phyloP scores from a whole-genome alignment of 2,113 vertebrate genomes.

The Hippocampus zosterae region DNA sequence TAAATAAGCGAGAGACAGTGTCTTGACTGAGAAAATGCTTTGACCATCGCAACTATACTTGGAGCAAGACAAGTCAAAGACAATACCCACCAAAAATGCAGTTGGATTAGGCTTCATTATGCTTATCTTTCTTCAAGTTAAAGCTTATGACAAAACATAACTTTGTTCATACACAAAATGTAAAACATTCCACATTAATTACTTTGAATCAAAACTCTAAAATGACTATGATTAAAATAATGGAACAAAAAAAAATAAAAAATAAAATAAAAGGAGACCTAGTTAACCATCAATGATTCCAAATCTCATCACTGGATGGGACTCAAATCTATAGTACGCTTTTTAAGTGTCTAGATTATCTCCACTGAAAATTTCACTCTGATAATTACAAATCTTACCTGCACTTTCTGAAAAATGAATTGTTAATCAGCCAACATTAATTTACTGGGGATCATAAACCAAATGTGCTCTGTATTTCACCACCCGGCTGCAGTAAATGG shows the following conservation, averaged over 20 bases:
- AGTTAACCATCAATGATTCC: no score
- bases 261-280: no score
- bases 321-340: constrained; percentile 1
- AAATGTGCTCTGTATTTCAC: constrained; percentile 43
- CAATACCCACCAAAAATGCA: no score
- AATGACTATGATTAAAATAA: background rate
- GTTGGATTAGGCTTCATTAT: background rate
- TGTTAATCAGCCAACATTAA: constrained; percentile 58
- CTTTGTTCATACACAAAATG: background rate
- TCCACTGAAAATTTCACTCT: constrained; percentile 44
- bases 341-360: constrained; percentile 15
- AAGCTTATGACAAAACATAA: background rate
- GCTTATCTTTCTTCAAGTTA: background rate
- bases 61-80: no score
- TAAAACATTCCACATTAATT: background rate
- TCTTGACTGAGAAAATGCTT: background rate
- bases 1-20: background rate
- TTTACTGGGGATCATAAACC: constrained; percentile 52
- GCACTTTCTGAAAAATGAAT: constrained; percentile 49
- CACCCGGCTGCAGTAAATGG: constrained; percentile 27
- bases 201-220: background rate
- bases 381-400: constrained; percentile 61
- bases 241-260: background rate
- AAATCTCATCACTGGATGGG: no score
- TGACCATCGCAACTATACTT: background rate